These are phyloP conservation scores for Drosophila kanekoi DNA, from an alignment of 2,888 invertebrate genomes.

Conservation along the genomic window DNA sequence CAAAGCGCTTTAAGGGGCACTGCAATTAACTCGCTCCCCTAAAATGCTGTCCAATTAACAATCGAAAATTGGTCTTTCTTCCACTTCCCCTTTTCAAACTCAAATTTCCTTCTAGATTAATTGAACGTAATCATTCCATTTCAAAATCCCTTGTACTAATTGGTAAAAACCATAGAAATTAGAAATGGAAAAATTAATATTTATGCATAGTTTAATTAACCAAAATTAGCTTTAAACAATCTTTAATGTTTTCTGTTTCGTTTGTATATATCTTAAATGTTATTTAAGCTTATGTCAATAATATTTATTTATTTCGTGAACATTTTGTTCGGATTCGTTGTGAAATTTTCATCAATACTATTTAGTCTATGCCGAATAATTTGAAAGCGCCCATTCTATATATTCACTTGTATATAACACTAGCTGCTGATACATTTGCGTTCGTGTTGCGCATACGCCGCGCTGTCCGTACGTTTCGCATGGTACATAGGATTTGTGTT, in stretches of 20 bases:
- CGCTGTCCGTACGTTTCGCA: constrained; percentile 37
- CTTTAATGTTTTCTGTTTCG: too few species aligned
- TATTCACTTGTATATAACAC: not conserved
- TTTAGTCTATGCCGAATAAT: not conserved
- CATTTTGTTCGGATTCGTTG: too few species aligned
- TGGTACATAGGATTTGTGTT: constrained; percentile 59
- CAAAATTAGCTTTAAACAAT: too few species aligned
- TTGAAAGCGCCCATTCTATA: not conserved
- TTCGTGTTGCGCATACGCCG: constrained; percentile 31
- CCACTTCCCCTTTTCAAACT: not conserved
- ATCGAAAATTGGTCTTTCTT: constrained; percentile 9
- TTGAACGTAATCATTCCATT: constrained; percentile 33
- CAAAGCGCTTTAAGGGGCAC: constrained; percentile 37
- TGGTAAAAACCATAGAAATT: not conserved
- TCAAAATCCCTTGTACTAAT: not conserved
- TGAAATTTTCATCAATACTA: not conserved
- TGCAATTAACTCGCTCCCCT: constrained; percentile 29
- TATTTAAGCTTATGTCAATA: too few species aligned
- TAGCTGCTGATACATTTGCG: constrained; percentile 15
- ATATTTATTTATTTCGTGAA: too few species aligned
- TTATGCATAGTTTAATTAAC: too few species aligned
- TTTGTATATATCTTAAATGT: too few species aligned
- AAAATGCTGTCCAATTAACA: constrained; percentile 56
- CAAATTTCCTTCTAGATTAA: constrained; percentile 37
- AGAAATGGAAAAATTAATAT: not conserved